Conservation (phyloP, 2,888 invertebrate genomes). For the Micoletzkya japonica region DNA sequence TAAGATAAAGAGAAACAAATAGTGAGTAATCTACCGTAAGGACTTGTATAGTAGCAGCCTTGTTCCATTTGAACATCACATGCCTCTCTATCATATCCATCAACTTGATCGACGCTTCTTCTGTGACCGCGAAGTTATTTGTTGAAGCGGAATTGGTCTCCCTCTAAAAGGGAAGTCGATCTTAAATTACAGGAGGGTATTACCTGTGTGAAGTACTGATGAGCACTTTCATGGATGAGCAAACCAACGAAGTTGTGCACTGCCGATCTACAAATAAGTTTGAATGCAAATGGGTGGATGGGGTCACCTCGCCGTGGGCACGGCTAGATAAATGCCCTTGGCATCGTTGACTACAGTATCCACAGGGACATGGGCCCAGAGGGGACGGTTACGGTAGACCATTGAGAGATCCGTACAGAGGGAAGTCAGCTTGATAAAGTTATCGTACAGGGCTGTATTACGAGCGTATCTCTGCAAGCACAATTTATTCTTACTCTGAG, state of each 20-base stretch:
- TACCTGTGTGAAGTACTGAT: constrained; percentile 34
- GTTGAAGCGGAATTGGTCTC: neutral
- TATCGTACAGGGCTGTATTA: neutral
- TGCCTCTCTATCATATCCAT: constrained; percentile 11
- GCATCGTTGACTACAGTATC: constrained; percentile 5
- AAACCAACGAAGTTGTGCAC: constrained; percentile 38
- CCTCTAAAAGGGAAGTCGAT: neutral
- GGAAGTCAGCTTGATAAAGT: constrained; percentile 16
- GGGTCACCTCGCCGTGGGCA: constrained; percentile 9
- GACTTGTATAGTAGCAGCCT: neutral
- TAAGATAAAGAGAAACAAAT: neutral
- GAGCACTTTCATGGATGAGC: constrained; percentile 41
- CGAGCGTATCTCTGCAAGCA: neutral
- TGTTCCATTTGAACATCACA: constrained; percentile 5
- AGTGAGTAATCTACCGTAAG: neutral
- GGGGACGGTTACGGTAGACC: constrained; percentile 23
- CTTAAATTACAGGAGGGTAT: neutral
- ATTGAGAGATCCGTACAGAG: constrained; percentile 14
- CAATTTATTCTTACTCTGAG: neutral
- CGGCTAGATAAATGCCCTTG: neutral
- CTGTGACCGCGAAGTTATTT: neutral
- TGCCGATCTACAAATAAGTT: constrained; percentile 28
- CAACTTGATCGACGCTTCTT: constrained; percentile 1
- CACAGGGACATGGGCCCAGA: constrained; percentile 3
- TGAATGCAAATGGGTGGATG: no score